Percentiles rank a stretch among this genome's conserved stretches.
Evolutionary conservation across 1,140 invertebrate species (phyloP).

Genomic region (Adelges cooleyi): DNA sequence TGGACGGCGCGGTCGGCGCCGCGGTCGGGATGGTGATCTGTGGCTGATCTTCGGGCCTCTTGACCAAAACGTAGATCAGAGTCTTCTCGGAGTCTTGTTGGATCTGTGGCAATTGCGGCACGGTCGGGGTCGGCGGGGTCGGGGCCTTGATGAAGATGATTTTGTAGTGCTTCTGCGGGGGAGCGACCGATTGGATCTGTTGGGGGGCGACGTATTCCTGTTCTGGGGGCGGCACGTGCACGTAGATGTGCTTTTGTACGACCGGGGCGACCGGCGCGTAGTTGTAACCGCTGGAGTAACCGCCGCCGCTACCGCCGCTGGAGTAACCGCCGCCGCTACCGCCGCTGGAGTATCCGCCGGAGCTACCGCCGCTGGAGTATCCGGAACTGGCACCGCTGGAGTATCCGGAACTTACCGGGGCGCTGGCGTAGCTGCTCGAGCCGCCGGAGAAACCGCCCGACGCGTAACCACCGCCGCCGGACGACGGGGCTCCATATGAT

Average conservation of each 20-base stretch:
- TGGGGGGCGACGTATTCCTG: constrained; percentile 45
- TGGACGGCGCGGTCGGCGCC: constrained; percentile 63
- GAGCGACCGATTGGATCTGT: constrained; percentile 44
- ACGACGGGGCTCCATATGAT: constrained; percentile 35
- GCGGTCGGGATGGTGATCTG: constrained; percentile 61
- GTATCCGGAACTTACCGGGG: too few relatives aligned
- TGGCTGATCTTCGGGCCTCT: constrained; percentile 68
- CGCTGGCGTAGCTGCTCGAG: too few relatives aligned
- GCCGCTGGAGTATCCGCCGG: constrained; percentile 35
- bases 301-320: constrained; percentile 36
- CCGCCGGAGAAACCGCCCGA: constrained; percentile 35
- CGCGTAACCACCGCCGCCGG: constrained; percentile 36
- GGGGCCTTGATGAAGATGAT: constrained; percentile 83
- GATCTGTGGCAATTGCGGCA: constrained; percentile 55
- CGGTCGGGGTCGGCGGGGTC: constrained; percentile 57
- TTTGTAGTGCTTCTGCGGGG: constrained; percentile 72
- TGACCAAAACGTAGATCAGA: constrained; percentile 76
- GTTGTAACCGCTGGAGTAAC: constrained; percentile 37
- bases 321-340: constrained; percentile 35
- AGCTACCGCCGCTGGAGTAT: constrained; percentile 36
- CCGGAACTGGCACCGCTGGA: constrained; percentile 33
- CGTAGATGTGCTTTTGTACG: constrained; percentile 68
- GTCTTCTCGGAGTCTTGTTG: constrained; percentile 78
- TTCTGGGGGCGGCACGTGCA: constrained; percentile 68
- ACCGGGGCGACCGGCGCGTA: constrained; percentile 40